Conservation (phyloP, 2,797 vertebrate species). For the Enteromius mattozi region DNA sequence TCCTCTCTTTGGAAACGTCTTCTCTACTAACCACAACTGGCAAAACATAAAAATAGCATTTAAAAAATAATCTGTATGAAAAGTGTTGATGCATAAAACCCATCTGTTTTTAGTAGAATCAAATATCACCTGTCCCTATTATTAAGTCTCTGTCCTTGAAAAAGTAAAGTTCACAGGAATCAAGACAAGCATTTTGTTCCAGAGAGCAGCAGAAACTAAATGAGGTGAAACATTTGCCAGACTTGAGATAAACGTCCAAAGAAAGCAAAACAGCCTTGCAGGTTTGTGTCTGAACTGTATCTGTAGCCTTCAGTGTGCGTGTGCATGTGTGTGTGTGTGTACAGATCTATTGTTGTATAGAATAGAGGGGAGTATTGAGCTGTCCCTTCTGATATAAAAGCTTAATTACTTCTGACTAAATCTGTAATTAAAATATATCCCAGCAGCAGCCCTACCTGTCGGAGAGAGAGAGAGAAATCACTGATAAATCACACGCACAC, state of each 20-base stretch:
- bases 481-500: constrained; percentile 87
- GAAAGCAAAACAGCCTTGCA: constrained; percentile 30
- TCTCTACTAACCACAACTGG: not conserved
- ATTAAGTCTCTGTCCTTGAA: constrained; percentile 24
- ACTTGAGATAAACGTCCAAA: constrained; percentile 32
- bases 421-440: constrained; percentile 97
- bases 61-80: not conserved
- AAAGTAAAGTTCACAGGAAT: constrained; percentile 51
- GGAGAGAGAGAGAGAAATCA: constrained; percentile 76
- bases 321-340: constrained; percentile 37
- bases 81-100: constrained; percentile 2
- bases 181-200: constrained; percentile 38
- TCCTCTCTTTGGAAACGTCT: not conserved
- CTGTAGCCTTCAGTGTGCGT: constrained; percentile 31
- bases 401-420: constrained; percentile 95
- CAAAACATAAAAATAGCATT: not conserved
- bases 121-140: constrained; percentile 54
- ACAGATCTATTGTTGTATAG: constrained; percentile 43
- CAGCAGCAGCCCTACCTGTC: constrained; percentile 86
- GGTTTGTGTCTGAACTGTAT: constrained; percentile 36
- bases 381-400: constrained; percentile 83
- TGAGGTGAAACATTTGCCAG: constrained; percentile 30
- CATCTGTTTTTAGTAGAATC: constrained; percentile 13
- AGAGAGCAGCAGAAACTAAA: constrained; percentile 25
- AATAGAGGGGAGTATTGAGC: constrained; percentile 66